Conservation (phyloP, 2,113 vertebrate genomes). For the Paramisgurnus dabryanus region DNA sequence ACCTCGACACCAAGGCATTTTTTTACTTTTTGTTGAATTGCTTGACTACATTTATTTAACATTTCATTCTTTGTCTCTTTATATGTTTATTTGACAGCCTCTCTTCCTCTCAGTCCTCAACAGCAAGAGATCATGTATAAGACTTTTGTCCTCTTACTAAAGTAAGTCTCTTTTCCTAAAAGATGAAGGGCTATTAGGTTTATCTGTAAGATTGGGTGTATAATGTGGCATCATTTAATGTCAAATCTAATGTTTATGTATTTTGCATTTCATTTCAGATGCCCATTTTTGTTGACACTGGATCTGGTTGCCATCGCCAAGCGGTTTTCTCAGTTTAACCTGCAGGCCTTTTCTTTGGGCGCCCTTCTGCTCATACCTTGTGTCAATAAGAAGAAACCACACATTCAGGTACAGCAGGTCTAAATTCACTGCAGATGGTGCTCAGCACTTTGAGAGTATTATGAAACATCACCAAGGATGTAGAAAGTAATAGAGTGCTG, state of each 20-base stretch:
- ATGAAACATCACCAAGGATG: too few species aligned
- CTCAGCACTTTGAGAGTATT: background rate
- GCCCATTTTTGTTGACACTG: slow-evolving; percentile 86
- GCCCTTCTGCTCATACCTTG: slow-evolving; percentile 88
- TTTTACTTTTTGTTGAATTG: too few species aligned
- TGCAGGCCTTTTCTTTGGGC: slow-evolving; percentile 86
- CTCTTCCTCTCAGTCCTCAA: slow-evolving; percentile 79
- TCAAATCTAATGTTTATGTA: background rate
- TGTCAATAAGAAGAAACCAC: slow-evolving; percentile 79
- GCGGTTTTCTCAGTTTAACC: slow-evolving; percentile 84
- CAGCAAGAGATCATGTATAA: slow-evolving; percentile 83
- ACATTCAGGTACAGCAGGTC: slow-evolving; percentile 80
- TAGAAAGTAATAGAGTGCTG: too few species aligned
- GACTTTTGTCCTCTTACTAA: slow-evolving; percentile 86
- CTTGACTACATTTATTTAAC: background rate
- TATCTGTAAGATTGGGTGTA: too few species aligned
- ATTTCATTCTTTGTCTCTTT: background rate
- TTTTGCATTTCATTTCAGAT: slow-evolving; percentile 70
- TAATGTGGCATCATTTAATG: background rate
- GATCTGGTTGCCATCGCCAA: slow-evolving; percentile 87
- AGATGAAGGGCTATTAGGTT: background rate
- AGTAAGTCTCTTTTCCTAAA: slow-evolving; percentile 72
- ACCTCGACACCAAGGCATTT: too few species aligned
- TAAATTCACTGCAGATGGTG: background rate
- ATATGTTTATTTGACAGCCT: slow-evolving; percentile 72